Conservation (phyloP, 2,888 invertebrate species). For the Brachypalpus laphriformis region DNA sequence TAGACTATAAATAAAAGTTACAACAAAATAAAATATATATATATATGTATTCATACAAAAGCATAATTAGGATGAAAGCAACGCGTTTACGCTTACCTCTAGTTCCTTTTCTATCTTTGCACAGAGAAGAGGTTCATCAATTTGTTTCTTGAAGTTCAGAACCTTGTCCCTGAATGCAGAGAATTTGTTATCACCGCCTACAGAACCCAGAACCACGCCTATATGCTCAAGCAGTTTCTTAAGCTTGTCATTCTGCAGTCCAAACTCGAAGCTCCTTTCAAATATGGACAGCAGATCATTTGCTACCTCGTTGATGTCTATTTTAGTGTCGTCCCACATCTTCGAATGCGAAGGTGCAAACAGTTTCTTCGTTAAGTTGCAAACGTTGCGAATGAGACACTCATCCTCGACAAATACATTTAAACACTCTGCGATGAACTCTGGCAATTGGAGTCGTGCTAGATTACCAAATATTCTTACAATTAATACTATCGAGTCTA, state of each 20-base stretch:
- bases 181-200: conserved; percentile 21
- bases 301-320: conserved; percentile 42
- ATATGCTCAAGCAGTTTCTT: conserved; percentile 71
- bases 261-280: conserved; percentile 38
- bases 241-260: conserved; percentile 77
- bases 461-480: conserved; percentile 76
- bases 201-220: conserved; percentile 13
- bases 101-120: conserved; percentile 7
- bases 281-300: conserved; percentile 47
- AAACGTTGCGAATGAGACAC: conserved; percentile 76
- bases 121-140: neutral
- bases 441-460: conserved; percentile 77
- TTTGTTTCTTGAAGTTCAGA: conserved; percentile 6
- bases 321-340: conserved; percentile 53
- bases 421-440: conserved; percentile 77
- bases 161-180: conserved; percentile 19
- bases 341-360: conserved; percentile 58
- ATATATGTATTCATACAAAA: too few species aligned
- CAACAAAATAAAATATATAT: too few species aligned
- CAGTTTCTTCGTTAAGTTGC: conserved; percentile 75
- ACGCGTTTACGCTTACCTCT: conserved; percentile 3
- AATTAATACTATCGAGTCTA: conserved; percentile 77
- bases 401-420: conserved; percentile 75
- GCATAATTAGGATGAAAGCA: neutral
- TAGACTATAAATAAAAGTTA: too few species aligned